Conservation (phyloP, 2,797 vertebrate genomes). For the Luscinia megarhynchos region DNA sequence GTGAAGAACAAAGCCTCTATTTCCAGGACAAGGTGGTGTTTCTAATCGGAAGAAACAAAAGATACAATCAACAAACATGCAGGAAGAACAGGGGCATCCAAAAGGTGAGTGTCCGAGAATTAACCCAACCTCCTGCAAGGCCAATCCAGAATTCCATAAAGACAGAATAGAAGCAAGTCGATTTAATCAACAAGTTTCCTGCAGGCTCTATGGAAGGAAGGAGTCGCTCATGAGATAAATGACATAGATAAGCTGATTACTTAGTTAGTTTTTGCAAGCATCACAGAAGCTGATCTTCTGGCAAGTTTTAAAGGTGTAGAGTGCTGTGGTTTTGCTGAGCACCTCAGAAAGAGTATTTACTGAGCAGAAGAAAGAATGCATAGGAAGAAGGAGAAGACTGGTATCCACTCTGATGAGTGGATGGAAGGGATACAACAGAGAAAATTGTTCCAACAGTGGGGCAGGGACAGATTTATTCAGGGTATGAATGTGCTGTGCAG, state of each 20-base stretch:
- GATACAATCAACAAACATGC: not conserved
- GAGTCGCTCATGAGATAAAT: constrained; percentile 1
- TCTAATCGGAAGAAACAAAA: not conserved
- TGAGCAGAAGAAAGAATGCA: not conserved
- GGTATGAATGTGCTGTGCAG: not conserved
- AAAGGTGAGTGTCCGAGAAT: not conserved
- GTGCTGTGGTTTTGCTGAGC: not conserved
- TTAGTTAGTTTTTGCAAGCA: not conserved
- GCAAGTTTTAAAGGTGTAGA: not conserved
- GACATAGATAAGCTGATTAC: not conserved
- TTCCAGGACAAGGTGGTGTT: not conserved
- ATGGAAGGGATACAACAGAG: not conserved
- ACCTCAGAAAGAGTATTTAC: not conserved
- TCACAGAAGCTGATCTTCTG: not conserved
- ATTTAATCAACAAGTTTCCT: not conserved
- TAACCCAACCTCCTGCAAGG: not conserved
- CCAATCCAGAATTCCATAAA: not conserved
- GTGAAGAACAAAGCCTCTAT: not conserved
- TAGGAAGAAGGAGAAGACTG: not conserved
- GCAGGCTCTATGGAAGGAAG: not conserved
- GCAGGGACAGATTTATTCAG: not conserved
- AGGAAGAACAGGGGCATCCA: not conserved
- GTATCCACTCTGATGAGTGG: not conserved
- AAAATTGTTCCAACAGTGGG: not conserved
- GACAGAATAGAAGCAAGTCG: not conserved